Evolutionary conservation across 2,113 vertebrate genomes (phyloP), one percentile per base, ranked within the genome.

Genomic region (Ahaetulla prasina): DNA sequence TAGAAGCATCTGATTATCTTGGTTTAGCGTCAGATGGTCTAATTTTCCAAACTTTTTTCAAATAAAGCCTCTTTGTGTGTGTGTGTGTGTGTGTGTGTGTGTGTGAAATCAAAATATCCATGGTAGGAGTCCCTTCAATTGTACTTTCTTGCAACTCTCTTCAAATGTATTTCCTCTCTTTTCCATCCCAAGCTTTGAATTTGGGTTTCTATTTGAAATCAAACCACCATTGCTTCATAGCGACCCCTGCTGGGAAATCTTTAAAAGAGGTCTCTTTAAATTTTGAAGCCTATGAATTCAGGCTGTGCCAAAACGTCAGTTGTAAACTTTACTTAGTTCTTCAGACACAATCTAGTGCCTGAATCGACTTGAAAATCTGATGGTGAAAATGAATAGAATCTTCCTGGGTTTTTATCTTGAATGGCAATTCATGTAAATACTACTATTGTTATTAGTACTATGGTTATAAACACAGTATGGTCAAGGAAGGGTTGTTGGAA

Each of bases 191-290:
- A 39, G 68, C 68, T 8, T 22, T 22, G 68, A 22, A 39, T 22
- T 53, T 88, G 0, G 25, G 18, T 35, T 90, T 49, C 7, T 27
- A 0, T 93, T 91, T 39, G 8, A 39, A 9, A 80, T 91, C 3
- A 50, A 92, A 92, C n/a, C 88, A 94, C 49, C 16, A 4, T 63
- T 95, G 94, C 92, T 94, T 92, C 45, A 80, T 93, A 92, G 95
- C 96, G 97, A 96, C 96, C 95, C 93, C 97, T 96, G 63, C 93
- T 89, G 95, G 96, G 95, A 87, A 27, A 89, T 11, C n/a, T 18
- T 47, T 9, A 89, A 68, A 89, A 91, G 47, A 88, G 16, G 7
- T 80, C 35, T 68, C 30, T 68, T 63, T 4, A 27, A 30, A 30
- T 30, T 30, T 63, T 30, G 27, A 68, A n/a, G 14, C 12, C 30